Percentiles rank a stretch among this genome's conserved stretches.
Conservation (phyloP, 2,888 invertebrate genomes). For the Brachypalpus laphriformis region DNA sequence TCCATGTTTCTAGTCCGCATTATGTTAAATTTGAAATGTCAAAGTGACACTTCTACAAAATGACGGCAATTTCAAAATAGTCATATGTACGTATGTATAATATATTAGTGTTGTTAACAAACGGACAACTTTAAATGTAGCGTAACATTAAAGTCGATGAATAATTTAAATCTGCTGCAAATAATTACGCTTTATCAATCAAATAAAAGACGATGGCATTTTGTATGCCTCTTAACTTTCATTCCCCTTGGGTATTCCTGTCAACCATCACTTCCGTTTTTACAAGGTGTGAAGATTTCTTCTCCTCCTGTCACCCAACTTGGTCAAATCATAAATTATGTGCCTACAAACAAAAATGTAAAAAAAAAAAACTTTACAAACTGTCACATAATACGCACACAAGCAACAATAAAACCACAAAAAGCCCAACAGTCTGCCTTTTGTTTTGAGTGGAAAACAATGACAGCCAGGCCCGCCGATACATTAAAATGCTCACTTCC, state of each 20-base stretch:
- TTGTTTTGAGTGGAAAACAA: slow-evolving; percentile 24
- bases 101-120: too few species aligned
- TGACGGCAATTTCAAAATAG: too few species aligned
- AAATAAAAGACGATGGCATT: neutral
- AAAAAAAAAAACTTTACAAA: neutral
- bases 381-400: neutral
- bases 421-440: neutral
- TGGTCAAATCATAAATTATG: slow-evolving; percentile 30
- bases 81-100: too few species aligned
- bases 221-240: neutral
- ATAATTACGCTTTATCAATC: neutral
- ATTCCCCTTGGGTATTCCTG: neutral
- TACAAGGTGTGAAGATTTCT: neutral
- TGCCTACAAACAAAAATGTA: neutral
- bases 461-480: neutral
- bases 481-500: slow-evolving; percentile 35
- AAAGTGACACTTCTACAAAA: too few species aligned
- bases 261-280: neutral
- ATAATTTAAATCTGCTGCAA: neutral
- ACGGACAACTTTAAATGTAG: too few species aligned
- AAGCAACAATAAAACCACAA: neutral
- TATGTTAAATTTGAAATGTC: too few species aligned
- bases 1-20: too few species aligned
- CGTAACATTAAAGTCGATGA: too few species aligned
- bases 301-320: neutral